phyloP scores from a whole-genome alignment of 2,888 invertebrate genomes.

The Galeruca laticollis region DNA sequence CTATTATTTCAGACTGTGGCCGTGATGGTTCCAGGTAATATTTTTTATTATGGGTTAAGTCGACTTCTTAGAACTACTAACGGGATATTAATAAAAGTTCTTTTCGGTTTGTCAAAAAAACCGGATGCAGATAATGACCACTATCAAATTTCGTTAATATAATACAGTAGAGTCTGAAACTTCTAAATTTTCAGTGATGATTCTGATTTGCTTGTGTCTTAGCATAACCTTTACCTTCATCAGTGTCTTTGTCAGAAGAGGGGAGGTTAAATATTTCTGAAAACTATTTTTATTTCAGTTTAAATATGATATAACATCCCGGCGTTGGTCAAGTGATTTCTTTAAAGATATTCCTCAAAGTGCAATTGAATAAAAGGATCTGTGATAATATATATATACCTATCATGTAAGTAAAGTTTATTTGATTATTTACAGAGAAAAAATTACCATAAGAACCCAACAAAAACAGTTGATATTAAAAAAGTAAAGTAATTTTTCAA shows the following conservation, averaged over 20 bases:
- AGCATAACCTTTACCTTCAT: not conserved
- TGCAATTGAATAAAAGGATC: conserved; percentile 4
- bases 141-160: conserved; percentile 8
- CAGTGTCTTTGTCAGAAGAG: conserved; percentile 15
- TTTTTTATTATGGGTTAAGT: conserved; percentile 4
- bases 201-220: not conserved
- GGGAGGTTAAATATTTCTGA: conserved; percentile 16
- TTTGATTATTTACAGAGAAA: not conserved
- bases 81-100: not conserved
- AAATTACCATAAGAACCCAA: too few relatives aligned
- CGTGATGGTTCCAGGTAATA: not conserved
- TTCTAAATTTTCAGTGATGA: not conserved
- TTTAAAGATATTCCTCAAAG: not conserved
- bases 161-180: not conserved
- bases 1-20: not conserved
- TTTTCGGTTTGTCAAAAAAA: conserved; percentile 21
- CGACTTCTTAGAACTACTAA: conserved; percentile 16
- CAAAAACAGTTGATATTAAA: too few relatives aligned
- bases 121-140: conserved; percentile 23
- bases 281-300: conserved; percentile 20
- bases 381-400: conserved; percentile 13
- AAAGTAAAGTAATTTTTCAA: too few relatives aligned
- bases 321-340: not conserved
- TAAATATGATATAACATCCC: conserved; percentile 18
- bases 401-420: conserved; percentile 6